Conservation (phyloP, 2,888 invertebrate genomes). For the Exephanes ischioxanthus region DNA sequence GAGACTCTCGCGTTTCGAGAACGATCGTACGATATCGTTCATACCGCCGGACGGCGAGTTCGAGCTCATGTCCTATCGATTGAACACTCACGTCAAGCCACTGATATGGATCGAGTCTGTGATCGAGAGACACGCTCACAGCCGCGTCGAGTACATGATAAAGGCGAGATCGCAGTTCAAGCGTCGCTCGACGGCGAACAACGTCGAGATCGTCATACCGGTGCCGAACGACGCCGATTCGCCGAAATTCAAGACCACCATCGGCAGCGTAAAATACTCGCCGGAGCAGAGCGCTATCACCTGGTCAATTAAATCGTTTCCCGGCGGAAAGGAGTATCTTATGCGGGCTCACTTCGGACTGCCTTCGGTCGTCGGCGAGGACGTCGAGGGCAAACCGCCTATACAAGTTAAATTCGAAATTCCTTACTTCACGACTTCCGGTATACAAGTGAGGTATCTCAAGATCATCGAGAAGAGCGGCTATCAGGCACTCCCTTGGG, state of each 20-base stretch:
- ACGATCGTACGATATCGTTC: slow-evolving; percentile 98
- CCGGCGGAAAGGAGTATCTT: slow-evolving; percentile 98
- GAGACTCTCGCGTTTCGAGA: slow-evolving; percentile 97
- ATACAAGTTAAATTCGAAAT: slow-evolving; percentile 99
- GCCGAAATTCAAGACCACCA: slow-evolving; percentile 98
- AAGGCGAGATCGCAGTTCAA: slow-evolving; percentile 99
- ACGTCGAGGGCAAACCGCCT: slow-evolving; percentile 97
- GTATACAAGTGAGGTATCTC: slow-evolving; percentile 97
- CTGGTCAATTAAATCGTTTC: slow-evolving; percentile 99
- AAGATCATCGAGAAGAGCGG: slow-evolving; percentile 99
- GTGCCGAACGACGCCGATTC: slow-evolving; percentile 99
- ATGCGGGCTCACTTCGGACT: slow-evolving; percentile 99
- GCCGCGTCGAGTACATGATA: slow-evolving; percentile 99
- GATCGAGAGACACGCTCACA: slow-evolving; percentile 98
- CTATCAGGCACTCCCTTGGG: slow-evolving; percentile 99
- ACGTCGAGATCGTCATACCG: slow-evolving; percentile 98
- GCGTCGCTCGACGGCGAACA: slow-evolving; percentile 98
- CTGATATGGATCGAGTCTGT: slow-evolving; percentile 99
- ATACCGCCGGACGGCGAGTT: slow-evolving; percentile 99
- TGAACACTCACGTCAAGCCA: slow-evolving; percentile 99
- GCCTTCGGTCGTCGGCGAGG: slow-evolving; percentile 97
- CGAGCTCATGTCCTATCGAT: slow-evolving; percentile 98
- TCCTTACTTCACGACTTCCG: slow-evolving; percentile 99
- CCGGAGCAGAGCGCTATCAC: slow-evolving; percentile 98
- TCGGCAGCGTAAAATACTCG: slow-evolving; percentile 98